Evolutionary conservation across 1,140 invertebrate genomes (phyloP).

Genomic region (Parapsyche elsis): DNA sequence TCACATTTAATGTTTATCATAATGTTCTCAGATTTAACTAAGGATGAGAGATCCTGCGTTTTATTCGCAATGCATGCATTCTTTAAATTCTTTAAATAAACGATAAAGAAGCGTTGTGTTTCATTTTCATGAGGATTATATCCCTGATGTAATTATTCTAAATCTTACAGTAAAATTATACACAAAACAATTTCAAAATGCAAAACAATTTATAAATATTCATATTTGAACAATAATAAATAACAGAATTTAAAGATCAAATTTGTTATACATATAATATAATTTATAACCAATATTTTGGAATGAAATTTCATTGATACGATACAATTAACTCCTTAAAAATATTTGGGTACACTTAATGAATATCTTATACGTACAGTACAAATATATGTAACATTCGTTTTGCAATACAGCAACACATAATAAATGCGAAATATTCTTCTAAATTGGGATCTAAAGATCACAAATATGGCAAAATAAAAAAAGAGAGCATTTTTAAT

Average conservation of each 20-base stretch:
- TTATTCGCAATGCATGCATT: too few relatives aligned
- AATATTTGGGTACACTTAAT: too few relatives aligned
- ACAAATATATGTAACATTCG: background rate
- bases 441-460: background rate
- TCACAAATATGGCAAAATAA: background rate
- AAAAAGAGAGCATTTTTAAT: slow-evolving; percentile 2
- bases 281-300: background rate
- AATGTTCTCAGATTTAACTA: background rate
- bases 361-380: background rate
- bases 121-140: background rate
- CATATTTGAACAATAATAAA: slow-evolving; percentile 17
- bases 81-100: background rate
- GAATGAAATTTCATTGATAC: slow-evolving; percentile 1
- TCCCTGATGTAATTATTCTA: background rate
- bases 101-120: background rate
- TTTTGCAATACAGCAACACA: background rate
- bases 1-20: background rate
- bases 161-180: slow-evolving; percentile 7
- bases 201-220: slow-evolving; percentile 20
- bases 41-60: background rate
- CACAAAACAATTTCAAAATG: slow-evolving; percentile 21
- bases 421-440: background rate
- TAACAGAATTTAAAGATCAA: slow-evolving; percentile 6
- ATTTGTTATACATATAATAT: slow-evolving; percentile 1
- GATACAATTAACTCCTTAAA: too few relatives aligned